A percentile compares a stretch with the other conserved stretches of the same genome.
Conservation (phyloP, 2,797 vertebrate species). For the Margarornis squamiger region DNA sequence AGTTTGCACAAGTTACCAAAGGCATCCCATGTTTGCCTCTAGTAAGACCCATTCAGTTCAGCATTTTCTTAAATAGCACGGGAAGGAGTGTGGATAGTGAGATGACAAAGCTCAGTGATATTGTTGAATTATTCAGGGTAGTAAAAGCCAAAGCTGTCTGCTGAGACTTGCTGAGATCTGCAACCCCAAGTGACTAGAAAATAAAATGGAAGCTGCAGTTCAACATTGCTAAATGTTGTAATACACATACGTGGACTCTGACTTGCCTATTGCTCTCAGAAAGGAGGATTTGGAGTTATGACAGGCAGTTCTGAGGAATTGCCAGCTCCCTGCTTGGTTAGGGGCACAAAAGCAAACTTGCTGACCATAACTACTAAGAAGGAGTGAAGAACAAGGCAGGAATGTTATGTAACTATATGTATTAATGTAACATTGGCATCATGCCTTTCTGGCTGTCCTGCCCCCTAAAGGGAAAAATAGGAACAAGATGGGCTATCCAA, state of each 20-base stretch:
- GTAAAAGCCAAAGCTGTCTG: not conserved
- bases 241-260: not conserved
- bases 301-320: not conserved
- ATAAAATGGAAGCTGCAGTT: not conserved
- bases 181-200: not conserved
- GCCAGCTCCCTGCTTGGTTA: not conserved
- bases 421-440: fast-evolving
- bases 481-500: not conserved
- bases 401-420: not conserved
- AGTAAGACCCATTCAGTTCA: not conserved
- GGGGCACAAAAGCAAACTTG: not conserved
- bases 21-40: not conserved
- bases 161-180: not conserved
- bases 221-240: not conserved
- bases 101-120: not conserved
- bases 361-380: not conserved
- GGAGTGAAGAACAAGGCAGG: not conserved
- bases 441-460: not conserved
- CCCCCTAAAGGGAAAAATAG: fast-evolving
- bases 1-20: not conserved
- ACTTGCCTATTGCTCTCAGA: not conserved
- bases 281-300: not conserved
- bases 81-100: not conserved
- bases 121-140: slow-evolving; percentile 10
- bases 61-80: not conserved